Conservation (phyloP, 2,797 vertebrate species). For the Acanthiza pusilla region DNA sequence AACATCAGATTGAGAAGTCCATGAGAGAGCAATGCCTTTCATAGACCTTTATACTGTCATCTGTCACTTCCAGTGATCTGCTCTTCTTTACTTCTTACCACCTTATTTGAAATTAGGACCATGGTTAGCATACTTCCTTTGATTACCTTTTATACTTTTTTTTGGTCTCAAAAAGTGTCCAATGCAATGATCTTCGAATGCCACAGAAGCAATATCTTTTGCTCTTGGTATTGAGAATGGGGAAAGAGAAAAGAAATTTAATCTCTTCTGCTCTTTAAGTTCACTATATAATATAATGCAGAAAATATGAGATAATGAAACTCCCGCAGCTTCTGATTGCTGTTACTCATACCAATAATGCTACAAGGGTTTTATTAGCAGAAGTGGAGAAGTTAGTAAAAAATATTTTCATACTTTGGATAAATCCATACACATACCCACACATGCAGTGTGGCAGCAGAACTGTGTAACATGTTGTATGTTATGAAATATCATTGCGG, state of each 20-base stretch:
- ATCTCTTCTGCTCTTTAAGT: neutral
- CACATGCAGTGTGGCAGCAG: neutral
- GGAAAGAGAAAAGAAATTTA: neutral
- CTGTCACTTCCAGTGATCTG: neutral
- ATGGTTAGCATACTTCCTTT: neutral
- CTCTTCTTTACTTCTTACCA: neutral
- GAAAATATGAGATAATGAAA: neutral
- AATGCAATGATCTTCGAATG: neutral
- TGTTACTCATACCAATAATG: neutral
- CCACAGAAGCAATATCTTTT: neutral
- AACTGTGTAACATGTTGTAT: neutral
- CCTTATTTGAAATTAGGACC: neutral
- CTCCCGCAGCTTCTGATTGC: neutral
- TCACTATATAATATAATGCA: neutral
- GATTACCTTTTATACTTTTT: neutral
- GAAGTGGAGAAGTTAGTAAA: neutral
- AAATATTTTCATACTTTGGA: neutral
- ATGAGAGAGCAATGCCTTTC: neutral
- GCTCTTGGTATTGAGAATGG: neutral
- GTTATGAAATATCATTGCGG: neutral
- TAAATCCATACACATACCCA: neutral
- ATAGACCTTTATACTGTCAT: neutral
- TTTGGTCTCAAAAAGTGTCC: neutral
- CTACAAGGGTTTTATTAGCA: neutral
- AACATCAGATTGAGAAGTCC: neutral